These are phyloP conservation scores for Macrophya annulata DNA, from an alignment of 2,888 invertebrate species.

Conservation along the genomic window DNA sequence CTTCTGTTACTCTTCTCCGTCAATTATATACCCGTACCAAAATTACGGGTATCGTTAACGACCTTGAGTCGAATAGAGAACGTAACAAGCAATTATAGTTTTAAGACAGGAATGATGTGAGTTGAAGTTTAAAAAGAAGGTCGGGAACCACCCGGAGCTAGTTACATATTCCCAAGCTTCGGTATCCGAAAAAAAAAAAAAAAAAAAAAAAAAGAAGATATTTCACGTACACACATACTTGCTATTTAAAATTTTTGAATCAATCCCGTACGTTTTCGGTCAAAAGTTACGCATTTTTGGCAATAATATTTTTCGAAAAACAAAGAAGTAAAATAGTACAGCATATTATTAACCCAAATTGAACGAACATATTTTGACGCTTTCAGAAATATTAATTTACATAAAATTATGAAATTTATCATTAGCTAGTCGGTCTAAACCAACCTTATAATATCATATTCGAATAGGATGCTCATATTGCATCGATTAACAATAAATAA, in stretches of 20 bases:
- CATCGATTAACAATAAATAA: conserved; percentile 16
- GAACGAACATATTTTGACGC: conserved; percentile 7
- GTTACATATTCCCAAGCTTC: not conserved
- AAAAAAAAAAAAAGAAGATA: not conserved
- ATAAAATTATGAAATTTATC: conserved; percentile 45
- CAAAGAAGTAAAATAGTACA: not conserved
- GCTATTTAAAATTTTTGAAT: not conserved
- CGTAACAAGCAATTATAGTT: conserved; percentile 12
- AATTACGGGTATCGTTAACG: conserved; percentile 39
- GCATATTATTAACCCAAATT: conserved; percentile 25
- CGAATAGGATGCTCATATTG: conserved; percentile 7
- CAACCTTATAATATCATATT: not conserved
- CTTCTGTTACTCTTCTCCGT: conserved; percentile 33
- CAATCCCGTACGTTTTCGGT: not conserved
- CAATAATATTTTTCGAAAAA: not conserved
- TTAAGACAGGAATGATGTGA: not conserved
- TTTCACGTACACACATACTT: not conserved
- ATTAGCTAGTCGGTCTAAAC: not conserved
- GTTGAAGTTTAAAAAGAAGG: not conserved
- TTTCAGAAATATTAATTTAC: conserved; percentile 24
- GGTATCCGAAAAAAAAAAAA: not conserved
- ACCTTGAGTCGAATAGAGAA: conserved; percentile 26
- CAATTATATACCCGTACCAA: conserved; percentile 23
- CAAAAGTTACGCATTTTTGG: not conserved
- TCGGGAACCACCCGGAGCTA: conserved; percentile 9